Percentiles rank a stretch among this genome's conserved stretches.
Evolutionary conservation across 2,797 vertebrate genomes (phyloP).

Genomic region (Cichlasoma orientale): DNA sequence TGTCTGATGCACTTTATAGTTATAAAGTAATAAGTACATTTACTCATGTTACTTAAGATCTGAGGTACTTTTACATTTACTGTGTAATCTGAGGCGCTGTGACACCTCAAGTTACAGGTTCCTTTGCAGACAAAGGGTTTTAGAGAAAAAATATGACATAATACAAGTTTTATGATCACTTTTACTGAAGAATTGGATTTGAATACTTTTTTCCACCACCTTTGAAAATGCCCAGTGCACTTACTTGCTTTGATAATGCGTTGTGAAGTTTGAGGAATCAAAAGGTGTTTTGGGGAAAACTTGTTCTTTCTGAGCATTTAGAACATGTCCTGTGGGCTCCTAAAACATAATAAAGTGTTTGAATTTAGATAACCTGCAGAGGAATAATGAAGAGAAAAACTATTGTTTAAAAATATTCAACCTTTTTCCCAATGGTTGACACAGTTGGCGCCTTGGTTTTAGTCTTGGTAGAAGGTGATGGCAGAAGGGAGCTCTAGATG

Average conservation of each 20-base stretch:
- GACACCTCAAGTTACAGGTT: too few relatives aligned
- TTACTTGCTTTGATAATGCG: constrained; percentile 67
- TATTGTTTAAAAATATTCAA: not conserved
- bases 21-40: not conserved
- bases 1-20: not conserved
- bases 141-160: too few relatives aligned
- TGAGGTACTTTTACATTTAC: not conserved
- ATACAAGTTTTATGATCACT: not conserved
- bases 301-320: constrained; percentile 50
- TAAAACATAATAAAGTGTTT: constrained; percentile 31
- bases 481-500: constrained; percentile 41
- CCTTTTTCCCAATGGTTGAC: constrained; percentile 55
- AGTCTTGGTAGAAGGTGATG: not conserved
- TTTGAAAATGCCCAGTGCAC: constrained; percentile 6
- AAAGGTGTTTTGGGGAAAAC: constrained; percentile 40
- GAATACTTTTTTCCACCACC: not conserved
- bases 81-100: too few relatives aligned
- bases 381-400: not conserved
- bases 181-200: not conserved
- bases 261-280: constrained; percentile 58
- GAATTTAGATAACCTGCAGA: not conserved
- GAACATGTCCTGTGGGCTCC: constrained; percentile 63
- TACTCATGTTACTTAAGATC: not conserved
- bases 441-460: not conserved
- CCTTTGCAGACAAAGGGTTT: too few relatives aligned